Evolutionary conservation across 2,888 invertebrate species (phyloP).

Genomic region (Lobophora halterata): DNA sequence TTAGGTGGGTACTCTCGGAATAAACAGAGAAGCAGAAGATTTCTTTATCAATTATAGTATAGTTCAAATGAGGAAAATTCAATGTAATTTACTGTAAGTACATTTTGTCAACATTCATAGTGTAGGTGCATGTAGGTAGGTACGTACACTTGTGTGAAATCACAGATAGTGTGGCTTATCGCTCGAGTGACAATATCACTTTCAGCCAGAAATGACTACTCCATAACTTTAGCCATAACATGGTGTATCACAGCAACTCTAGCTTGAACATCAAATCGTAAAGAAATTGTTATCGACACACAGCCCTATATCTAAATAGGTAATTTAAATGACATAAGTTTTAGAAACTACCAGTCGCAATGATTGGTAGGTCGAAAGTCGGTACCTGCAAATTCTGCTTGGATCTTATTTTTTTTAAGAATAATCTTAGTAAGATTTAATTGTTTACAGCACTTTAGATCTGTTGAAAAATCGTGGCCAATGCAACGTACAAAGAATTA

Average conservation of each 20-base stretch:
- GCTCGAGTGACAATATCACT: conserved; percentile 44
- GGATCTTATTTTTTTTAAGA: neutral
- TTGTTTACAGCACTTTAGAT: too few relatives aligned
- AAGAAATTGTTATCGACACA: conserved; percentile 72
- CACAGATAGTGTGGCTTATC: conserved; percentile 64
- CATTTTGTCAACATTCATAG: conserved; percentile 25
- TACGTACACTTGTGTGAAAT: conserved; percentile 61
- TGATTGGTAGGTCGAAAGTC: too few relatives aligned
- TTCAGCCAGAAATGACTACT: conserved; percentile 62
- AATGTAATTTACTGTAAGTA: too few relatives aligned
- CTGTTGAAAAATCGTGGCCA: too few relatives aligned
- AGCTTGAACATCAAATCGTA: conserved; percentile 75
- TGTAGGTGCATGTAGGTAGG: conserved; percentile 51
- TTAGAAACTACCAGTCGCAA: conserved; percentile 32
- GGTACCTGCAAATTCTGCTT: too few relatives aligned
- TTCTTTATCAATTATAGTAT: neutral
- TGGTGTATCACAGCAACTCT: conserved; percentile 80
- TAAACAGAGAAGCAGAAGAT: neutral
- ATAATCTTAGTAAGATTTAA: too few relatives aligned
- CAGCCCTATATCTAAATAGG: conserved; percentile 75
- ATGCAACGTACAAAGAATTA: too few relatives aligned
- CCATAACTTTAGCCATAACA: conserved; percentile 68
- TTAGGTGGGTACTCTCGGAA: neutral
- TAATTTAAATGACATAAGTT: conserved; percentile 54
- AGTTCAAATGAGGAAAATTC: too few relatives aligned